A percentile compares a stretch with the other conserved stretches of the same genome.
Conservation (phyloP, 2,113 vertebrate species). For the Aptenodytes patagonicus region DNA sequence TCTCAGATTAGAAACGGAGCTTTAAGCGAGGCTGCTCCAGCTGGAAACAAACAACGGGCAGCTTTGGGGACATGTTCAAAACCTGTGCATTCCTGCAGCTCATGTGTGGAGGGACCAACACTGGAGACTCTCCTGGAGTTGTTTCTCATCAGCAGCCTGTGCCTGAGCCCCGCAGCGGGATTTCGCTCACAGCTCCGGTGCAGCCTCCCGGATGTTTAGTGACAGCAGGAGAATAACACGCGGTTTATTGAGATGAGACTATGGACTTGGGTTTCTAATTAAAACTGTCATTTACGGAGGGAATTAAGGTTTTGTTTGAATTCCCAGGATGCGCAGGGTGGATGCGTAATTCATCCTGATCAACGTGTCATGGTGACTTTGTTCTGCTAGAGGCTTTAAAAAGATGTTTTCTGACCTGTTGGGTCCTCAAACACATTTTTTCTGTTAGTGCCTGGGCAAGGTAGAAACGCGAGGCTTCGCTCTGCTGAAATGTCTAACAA, state of each 20-base stretch:
- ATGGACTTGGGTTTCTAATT: neutral
- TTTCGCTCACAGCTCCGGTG: neutral
- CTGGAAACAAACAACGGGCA: neutral
- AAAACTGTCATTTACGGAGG: neutral
- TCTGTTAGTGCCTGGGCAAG: neutral
- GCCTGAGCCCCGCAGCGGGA: fast-evolving
- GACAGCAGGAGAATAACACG: fast-evolving
- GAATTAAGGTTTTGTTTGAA: neutral
- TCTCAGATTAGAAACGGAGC: neutral
- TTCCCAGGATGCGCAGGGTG: neutral
- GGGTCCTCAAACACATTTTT: neutral
- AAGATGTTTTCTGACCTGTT: neutral
- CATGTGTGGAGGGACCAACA: fast-evolving
- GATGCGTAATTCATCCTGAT: neutral
- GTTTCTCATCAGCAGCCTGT: neutral
- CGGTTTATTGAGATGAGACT: neutral
- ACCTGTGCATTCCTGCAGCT: neutral
- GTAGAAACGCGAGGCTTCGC: neutral
- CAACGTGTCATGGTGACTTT: neutral
- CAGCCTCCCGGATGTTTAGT: neutral
- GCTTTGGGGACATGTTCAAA: neutral
- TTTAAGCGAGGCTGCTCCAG: conserved; percentile 13
- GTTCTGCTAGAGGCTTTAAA: neutral
- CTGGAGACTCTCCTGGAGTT: neutral
- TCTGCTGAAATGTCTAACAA: neutral